Evolutionary conservation across 2,113 vertebrate species (phyloP).

Genomic region (Callaeas wilsoni): DNA sequence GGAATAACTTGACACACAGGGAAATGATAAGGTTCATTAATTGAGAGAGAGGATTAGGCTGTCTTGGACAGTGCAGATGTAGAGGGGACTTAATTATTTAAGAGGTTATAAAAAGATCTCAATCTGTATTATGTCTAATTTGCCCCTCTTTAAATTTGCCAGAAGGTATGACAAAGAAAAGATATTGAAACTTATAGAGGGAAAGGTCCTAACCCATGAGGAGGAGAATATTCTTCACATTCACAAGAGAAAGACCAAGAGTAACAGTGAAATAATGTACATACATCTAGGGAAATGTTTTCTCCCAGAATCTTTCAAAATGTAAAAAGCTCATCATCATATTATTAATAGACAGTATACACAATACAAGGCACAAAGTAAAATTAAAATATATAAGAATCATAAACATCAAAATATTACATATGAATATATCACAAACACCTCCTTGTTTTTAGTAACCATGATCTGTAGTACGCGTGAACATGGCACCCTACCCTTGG

Average conservation of each 20-base stretch:
- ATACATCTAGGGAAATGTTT: neutral
- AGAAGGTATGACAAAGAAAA: slow-evolving; percentile 21
- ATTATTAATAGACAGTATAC: neutral
- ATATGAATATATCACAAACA: neutral
- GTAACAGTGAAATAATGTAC: neutral
- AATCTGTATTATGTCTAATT: slow-evolving; percentile 38
- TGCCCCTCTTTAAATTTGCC: slow-evolving; percentile 30
- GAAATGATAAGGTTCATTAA: neutral
- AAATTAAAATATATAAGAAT: neutral
- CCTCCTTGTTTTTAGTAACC: neutral
- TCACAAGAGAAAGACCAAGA: neutral
- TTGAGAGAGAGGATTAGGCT: neutral
- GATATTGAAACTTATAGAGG: neutral
- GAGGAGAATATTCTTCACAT: neutral
- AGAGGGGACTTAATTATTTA: slow-evolving; percentile 55
- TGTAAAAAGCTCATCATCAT: neutral
- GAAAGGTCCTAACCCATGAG: neutral
- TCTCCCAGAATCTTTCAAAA: neutral
- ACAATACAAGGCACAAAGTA: neutral
- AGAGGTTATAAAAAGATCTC: slow-evolving; percentile 56
- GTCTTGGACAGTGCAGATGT: slow-evolving; percentile 11
- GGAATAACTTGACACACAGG: neutral
- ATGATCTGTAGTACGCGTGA: neutral
- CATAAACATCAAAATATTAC: neutral
- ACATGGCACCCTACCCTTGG: neutral